Percentiles rank a stretch among this genome's conserved stretches.
phyloP scores from a whole-genome alignment of 2,888 invertebrate genomes.

The Scaptomyza caliginosa region DNA sequence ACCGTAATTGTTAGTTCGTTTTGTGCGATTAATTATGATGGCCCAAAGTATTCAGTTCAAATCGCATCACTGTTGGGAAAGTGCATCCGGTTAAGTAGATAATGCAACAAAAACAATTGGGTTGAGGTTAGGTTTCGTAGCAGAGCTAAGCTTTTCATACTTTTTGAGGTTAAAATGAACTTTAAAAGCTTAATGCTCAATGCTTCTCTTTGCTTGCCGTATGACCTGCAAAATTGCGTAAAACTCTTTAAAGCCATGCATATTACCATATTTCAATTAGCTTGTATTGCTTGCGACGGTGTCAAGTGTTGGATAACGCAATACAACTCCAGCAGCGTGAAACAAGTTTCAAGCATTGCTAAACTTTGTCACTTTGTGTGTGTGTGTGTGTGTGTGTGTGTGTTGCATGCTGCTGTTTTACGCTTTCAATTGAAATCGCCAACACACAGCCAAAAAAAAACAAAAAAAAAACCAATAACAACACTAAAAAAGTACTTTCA shows the following conservation, averaged over 20 bases:
- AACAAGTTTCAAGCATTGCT: slow-evolving; percentile 15
- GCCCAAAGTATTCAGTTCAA: slow-evolving; percentile 5
- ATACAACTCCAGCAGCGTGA: slow-evolving; percentile 2
- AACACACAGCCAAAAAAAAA: slow-evolving; percentile 27
- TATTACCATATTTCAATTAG: slow-evolving; percentile 2
- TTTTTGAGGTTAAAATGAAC: background rate
- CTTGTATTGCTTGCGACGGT: background rate
- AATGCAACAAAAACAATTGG: background rate
- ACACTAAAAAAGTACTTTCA: slow-evolving; percentile 61
- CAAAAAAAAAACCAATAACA: slow-evolving; percentile 16
- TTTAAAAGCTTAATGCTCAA: too few relatives aligned
- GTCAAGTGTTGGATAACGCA: slow-evolving; percentile 35
- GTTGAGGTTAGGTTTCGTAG: background rate
- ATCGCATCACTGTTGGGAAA: too few relatives aligned
- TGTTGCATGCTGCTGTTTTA: slow-evolving; percentile 42
- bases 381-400: background rate
- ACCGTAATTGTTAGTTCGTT: slow-evolving; percentile 12
- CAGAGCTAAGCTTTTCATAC: background rate
- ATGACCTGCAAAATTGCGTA: background rate
- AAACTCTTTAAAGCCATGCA: background rate
- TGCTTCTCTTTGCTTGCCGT: too few relatives aligned
- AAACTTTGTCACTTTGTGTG: slow-evolving; percentile 30
- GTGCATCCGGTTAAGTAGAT: slow-evolving; percentile 29
- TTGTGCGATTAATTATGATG: slow-evolving; percentile 26
- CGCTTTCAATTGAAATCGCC: slow-evolving; percentile 48